These are phyloP conservation scores for Triplophysa yarkandensis DNA, from an alignment of 2,797 vertebrate species.

Conservation along the genomic window DNA sequence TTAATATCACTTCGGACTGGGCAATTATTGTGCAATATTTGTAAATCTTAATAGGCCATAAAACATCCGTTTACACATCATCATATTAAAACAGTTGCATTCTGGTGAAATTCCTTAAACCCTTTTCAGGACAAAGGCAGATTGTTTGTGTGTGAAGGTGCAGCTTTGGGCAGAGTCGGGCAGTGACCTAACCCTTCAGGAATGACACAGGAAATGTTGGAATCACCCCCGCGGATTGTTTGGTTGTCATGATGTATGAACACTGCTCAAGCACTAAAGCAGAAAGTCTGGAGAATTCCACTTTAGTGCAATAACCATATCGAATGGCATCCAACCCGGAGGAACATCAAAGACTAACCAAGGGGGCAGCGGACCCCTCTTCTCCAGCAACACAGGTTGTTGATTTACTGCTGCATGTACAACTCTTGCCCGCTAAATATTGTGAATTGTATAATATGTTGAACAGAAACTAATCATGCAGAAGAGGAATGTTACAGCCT, in stretches of 20 bases:
- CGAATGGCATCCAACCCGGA: neutral
- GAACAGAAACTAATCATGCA: conserved; percentile 71
- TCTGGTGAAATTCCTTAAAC: neutral
- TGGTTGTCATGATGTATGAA: conserved; percentile 72
- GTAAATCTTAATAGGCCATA: too few species aligned
- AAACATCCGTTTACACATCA: too few species aligned
- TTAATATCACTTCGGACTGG: neutral
- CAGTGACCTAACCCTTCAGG: conserved; percentile 72
- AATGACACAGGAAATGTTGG: conserved; percentile 74
- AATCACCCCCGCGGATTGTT: conserved; percentile 72
- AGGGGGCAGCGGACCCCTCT: neutral
- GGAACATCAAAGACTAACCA: neutral
- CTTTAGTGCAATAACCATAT: conserved; percentile 17
- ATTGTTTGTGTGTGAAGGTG: conserved; percentile 62
- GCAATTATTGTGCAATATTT: neutral
- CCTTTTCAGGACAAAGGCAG: conserved; percentile 1
- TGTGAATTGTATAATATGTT: too few species aligned
- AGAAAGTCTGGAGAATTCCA: conserved; percentile 50
- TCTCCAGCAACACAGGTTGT: neutral
- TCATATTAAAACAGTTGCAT: neutral
- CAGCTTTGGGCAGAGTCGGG: conserved; percentile 55
- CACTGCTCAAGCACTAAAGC: conserved; percentile 49
- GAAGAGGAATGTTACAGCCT: conserved; percentile 66
- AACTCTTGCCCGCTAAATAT: conserved; percentile 73
- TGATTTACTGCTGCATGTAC: conserved; percentile 73